A percentile compares a stretch with the other conserved stretches of the same genome.
Conservation (phyloP, 2,888 invertebrate genomes). For the Protophormia terraenovae region DNA sequence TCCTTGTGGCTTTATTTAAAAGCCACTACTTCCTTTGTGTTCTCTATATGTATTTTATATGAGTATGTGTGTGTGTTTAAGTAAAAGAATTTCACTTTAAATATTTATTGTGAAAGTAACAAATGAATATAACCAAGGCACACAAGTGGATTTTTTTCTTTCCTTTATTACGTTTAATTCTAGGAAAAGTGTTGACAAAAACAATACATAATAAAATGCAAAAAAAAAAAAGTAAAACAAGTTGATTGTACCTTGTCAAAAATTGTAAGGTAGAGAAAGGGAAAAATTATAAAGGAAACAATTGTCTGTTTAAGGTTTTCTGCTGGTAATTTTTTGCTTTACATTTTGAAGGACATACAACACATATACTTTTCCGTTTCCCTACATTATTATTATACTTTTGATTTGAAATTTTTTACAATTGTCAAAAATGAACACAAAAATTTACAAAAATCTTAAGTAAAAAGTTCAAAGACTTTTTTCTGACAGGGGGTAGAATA, state of each 20-base stretch:
- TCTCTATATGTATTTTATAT: neutral
- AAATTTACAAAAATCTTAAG: too few relatives aligned
- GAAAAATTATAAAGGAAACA: neutral
- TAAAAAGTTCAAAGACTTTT: constrained; percentile 22
- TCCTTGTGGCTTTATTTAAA: neutral
- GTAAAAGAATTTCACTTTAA: neutral
- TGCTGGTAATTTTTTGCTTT: neutral
- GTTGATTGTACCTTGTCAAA: too few relatives aligned
- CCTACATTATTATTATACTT: neutral
- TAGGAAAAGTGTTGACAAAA: neutral
- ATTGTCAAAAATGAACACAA: neutral
- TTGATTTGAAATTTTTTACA: neutral
- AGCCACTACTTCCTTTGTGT: neutral
- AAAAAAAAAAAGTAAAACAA: too few relatives aligned
- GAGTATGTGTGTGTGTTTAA: neutral
- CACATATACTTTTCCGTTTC: neutral
- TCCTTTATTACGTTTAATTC: too few relatives aligned
- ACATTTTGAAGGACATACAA: constrained; percentile 1
- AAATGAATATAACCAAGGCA: neutral
- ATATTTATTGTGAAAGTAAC: neutral
- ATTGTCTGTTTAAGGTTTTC: constrained; percentile 16
- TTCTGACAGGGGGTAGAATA: neutral
- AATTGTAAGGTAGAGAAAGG: neutral
- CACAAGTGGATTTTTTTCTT: neutral
- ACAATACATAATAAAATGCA: neutral